Evolutionary conservation across 2,888 invertebrate species (phyloP), one percentile per base, ranked within the genome.

Genomic region (Isoperla grammatica): DNA sequence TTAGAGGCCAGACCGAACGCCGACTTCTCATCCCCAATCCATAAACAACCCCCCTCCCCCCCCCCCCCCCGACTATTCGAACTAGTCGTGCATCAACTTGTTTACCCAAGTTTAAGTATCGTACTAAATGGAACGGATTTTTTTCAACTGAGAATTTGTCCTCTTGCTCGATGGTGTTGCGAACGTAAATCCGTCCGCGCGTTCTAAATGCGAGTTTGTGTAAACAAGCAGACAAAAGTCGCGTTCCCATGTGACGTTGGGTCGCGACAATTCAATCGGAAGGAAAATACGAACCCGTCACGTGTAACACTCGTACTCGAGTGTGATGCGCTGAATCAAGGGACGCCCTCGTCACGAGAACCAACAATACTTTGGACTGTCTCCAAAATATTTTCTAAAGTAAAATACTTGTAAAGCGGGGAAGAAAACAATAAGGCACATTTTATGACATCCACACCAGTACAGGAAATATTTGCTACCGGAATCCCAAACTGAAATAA

Each of bases 141-240:
- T 37, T 39, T 39, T 20, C 53, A 39, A 37, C 53, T 53, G 53
- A 39, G 53, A 39, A 53, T 39, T 53, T 19, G 39, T 37, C 35
- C 37, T 39, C 20, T 53, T 35, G 20, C 53, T 53, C 39, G 19
- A 53, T 53, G 39, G 35, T 53, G 15, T 19, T 29, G 29, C 39
- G 6, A 11, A 15, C 40, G 53, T 53, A 53, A 53, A 53, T 53
- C 53, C 39, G 8, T 53, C 53, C 39, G 19, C 53, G 53, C 53
- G 17, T 20, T 5, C 37, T 39, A 53, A 53, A 53, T 53, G 53
- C 12, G 37, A 53, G 37, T 53, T 29, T 15, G 19, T 37, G 53
- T 53, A 53, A 53, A 53, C 53, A 53, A 53, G 19, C 5, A 4
- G 19, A 37, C 53, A 29, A 29, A 29, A 29, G 29, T 29, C 8